phyloP scores from a whole-genome alignment of 2,797 vertebrate genomes.

The Allochrocebus solatus region DNA sequence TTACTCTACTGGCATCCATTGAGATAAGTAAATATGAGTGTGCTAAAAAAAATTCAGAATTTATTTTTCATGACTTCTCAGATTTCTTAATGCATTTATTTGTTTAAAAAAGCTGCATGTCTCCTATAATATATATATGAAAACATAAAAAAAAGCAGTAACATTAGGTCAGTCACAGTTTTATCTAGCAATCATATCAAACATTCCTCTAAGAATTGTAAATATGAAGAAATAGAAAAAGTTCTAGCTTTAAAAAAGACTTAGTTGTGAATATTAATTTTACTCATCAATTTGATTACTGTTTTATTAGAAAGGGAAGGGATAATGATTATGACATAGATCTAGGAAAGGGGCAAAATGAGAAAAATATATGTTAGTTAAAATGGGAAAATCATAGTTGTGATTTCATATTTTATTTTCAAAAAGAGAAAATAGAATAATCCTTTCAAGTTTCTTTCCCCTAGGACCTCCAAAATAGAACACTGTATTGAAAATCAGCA shows the following conservation, averaged over 20 bases:
- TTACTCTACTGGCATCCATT: background rate
- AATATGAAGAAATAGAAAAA: background rate
- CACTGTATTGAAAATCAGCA: slow-evolving; percentile 80
- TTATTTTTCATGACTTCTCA: background rate
- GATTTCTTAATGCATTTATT: background rate
- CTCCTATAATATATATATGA: background rate
- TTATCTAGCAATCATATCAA: background rate
- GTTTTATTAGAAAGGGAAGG: background rate
- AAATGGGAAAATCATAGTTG: background rate
- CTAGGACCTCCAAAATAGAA: slow-evolving; percentile 67
- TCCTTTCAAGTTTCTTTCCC: slow-evolving; percentile 73
- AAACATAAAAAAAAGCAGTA: background rate
- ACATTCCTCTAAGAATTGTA: background rate
- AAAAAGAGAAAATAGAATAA: slow-evolving; percentile 46
- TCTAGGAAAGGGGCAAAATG: background rate
- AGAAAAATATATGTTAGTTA: slow-evolving; percentile 51
- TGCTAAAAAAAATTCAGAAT: background rate
- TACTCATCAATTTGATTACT: background rate
- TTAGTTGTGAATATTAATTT: background rate
- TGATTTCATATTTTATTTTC: slow-evolving; percentile 57
- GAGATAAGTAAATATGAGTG: background rate
- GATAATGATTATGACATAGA: background rate
- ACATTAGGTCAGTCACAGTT: background rate
- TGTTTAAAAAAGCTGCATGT: background rate
- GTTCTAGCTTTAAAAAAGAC: background rate